phyloP scores from a whole-genome alignment of 2,888 invertebrate genomes.

The Pseudanteris insignis region DNA sequence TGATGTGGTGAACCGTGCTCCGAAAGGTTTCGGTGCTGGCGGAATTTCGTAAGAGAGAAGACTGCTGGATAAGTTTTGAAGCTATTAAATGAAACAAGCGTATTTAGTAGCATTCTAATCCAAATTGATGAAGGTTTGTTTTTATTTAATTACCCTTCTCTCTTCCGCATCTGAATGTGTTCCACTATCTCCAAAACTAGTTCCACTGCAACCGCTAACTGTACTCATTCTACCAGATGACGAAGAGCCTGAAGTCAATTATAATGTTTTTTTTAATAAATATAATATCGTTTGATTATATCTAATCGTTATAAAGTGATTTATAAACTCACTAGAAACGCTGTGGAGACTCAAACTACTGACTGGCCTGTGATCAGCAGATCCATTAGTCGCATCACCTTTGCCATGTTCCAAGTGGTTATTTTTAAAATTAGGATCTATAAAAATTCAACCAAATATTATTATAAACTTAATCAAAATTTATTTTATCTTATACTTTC shows the following conservation, averaged over 20 bases:
- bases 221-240: constrained; percentile 86
- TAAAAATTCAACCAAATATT: no score
- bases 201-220: constrained; percentile 77
- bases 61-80: constrained; percentile 55
- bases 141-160: constrained; percentile 68
- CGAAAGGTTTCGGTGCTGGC: constrained; percentile 69
- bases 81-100: constrained; percentile 30
- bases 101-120: no score
- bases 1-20: constrained; percentile 54
- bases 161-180: constrained; percentile 87
- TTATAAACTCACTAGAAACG: constrained; percentile 70
- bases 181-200: constrained; percentile 84
- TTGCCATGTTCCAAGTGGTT: constrained; percentile 49
- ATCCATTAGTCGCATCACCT: constrained; percentile 49
- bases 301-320: no score
- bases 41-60: constrained; percentile 68
- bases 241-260: constrained; percentile 71
- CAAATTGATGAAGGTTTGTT: no score
- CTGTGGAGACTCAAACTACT: constrained; percentile 77
- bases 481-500: no score
- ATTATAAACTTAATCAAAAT: no score
- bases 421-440: constrained; percentile 55
- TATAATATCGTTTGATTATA: constrained; percentile 1
- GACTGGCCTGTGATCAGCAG: constrained; percentile 70
- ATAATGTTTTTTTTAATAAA: no score